Base-by-base conservation (phyloP, 2,113 vertebrate species). In the Hipposideros armiger region DNA sequence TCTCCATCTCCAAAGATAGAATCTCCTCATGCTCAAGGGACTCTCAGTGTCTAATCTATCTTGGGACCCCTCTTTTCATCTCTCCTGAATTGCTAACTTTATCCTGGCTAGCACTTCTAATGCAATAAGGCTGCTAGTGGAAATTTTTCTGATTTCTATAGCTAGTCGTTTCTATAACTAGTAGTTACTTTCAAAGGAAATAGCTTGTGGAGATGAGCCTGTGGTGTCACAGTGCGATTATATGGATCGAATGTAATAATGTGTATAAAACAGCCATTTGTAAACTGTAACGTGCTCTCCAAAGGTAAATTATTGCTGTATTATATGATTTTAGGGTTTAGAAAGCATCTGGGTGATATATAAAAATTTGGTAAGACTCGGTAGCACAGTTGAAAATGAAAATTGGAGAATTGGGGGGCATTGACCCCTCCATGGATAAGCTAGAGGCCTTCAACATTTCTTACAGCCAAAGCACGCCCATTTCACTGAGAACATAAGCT, bases 181-280 rank as follows among this genome's bases (percentile, higher is more conserved):
- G 85, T 52, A 86, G 82, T 91, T 77, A 15, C 83, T 97, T 86
- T 94, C 73, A n/a, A 93, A 97, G 85, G 93, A 90, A 91, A 86
- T 47, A 22, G 24, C 89, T 94, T 30, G 69, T 20, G 22, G 88
- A 95, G 82, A 88, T 87, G 87, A 64, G 86, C 40, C 62, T 64
- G 22, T 40, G 78, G 92, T 84, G 74, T 91, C 64, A 32, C 69
- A 4, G 89, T 40, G 74, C 87, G 92, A 20, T 62, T 87, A 69
- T 0, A 54, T 30, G 76, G 90, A 95, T 87, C 90, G 45, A 92
- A 94, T 60, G 83, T 69, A 84, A 95, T 83, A 69, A 91, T 70
- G 78, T 66, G 70, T 42, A 83, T 78, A 50, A 87, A 90, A 97
- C 94, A 74, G 87, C 90, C 69, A 91, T 76, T 91, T 80, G 66